Percentiles rank a stretch among this genome's conserved stretches.
Evolutionary conservation across 2,113 vertebrate species (phyloP).

Genomic region (Semnopithecus entellus): DNA sequence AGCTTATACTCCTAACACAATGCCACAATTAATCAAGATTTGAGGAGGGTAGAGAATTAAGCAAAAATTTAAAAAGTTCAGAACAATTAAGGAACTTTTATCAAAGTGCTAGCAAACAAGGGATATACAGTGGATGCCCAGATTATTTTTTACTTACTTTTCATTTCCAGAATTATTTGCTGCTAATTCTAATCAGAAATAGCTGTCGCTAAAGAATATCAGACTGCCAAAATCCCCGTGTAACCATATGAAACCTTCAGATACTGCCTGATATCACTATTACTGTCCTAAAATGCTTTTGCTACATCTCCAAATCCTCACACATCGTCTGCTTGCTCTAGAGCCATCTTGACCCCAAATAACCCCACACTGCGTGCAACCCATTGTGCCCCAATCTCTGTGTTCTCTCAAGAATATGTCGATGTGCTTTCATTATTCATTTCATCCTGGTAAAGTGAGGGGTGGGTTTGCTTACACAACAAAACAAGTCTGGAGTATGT

Average conservation of each 20-base stretch:
- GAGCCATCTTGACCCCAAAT: background rate
- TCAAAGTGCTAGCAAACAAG: background rate
- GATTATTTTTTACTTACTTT: background rate
- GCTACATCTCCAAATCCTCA: background rate
- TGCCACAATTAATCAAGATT: background rate
- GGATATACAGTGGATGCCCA: background rate
- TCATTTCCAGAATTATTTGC: background rate
- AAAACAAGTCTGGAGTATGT: background rate
- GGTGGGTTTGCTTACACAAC: background rate
- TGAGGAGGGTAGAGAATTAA: background rate
- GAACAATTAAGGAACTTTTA: background rate
- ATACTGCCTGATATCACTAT: background rate
- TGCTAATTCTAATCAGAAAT: background rate
- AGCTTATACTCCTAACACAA: background rate
- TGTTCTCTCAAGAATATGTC: background rate
- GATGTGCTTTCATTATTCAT: background rate
- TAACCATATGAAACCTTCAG: background rate
- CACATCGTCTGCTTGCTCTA: background rate
- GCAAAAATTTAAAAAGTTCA: background rate
- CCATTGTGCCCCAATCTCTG: rapidly evolving
- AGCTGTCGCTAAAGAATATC: background rate
- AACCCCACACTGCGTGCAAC: rapidly evolving
- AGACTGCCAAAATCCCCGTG: background rate
- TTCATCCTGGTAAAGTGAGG: background rate
- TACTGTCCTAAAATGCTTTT: background rate